A percentile compares a stretch with the other conserved stretches of the same genome.
Evolutionary conservation across 2,888 invertebrate genomes (phyloP).

Genomic region (Sarcophaga caerulescens): DNA sequence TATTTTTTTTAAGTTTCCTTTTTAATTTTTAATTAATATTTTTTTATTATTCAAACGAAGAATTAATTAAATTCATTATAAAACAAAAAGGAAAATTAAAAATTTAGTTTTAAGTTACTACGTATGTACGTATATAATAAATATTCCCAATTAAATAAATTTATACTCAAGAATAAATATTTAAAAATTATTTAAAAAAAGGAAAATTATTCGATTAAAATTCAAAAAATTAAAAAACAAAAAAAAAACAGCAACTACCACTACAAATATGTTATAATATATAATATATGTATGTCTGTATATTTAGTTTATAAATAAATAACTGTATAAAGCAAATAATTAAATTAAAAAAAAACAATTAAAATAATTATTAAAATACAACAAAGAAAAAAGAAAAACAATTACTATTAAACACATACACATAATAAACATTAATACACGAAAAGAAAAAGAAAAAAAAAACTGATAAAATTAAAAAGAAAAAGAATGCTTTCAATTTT

Average conservation of each 20-base stretch:
- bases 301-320: slow-evolving; percentile 59
- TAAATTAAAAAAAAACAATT: background rate
- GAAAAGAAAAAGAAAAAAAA: slow-evolving; percentile 17
- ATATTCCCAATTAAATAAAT: background rate
- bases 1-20: no score
- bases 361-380: background rate
- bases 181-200: background rate
- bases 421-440: slow-evolving; percentile 14
- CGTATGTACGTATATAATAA: background rate
- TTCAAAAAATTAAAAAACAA: background rate
- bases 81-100: background rate
- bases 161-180: background rate
- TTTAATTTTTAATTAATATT: background rate
- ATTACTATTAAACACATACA: background rate
- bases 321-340: slow-evolving; percentile 35
- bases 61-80: background rate
- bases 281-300: slow-evolving; percentile 47
- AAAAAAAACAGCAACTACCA: background rate
- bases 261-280: no score
- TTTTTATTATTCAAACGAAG: background rate
- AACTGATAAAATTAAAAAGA: slow-evolving; percentile 27
- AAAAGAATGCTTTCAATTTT: slow-evolving; percentile 66
- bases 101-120: no score
- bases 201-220: background rate
- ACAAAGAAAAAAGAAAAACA: no score